Conservation (phyloP, 2,797 vertebrate species). For the Chaenodraco wilsoni region DNA sequence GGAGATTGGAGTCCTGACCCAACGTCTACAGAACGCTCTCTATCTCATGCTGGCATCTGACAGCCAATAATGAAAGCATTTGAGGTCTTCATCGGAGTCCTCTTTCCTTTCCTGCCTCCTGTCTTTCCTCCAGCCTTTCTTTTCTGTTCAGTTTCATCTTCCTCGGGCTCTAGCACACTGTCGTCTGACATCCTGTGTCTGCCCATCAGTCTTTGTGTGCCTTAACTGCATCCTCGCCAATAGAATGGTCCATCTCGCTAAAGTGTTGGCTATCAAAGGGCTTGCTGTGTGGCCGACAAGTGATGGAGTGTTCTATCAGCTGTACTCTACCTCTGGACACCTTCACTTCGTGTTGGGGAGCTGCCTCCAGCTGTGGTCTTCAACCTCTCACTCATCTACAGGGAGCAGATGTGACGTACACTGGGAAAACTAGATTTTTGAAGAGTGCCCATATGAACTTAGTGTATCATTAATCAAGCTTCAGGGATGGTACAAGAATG, state of each 20-base stretch:
- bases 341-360: constrained; percentile 13
- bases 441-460: not conserved
- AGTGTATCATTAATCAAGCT: constrained; percentile 33
- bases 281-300: constrained; percentile 29
- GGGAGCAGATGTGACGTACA: constrained; percentile 12
- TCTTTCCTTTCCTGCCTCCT: constrained; percentile 24
- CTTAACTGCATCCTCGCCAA: constrained; percentile 29
- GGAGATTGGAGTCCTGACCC: constrained; percentile 83
- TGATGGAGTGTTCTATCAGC: constrained; percentile 49
- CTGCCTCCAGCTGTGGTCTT: constrained; percentile 21
- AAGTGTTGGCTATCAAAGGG: constrained; percentile 54
- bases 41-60: constrained; percentile 75
- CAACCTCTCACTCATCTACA: constrained; percentile 22
- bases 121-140: not conserved
- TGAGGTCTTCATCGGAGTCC: constrained; percentile 66
- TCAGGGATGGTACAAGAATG: constrained; percentile 1
- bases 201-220: constrained; percentile 46
- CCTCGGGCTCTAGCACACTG: constrained; percentile 10
- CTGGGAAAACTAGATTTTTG: constrained; percentile 8
- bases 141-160: constrained; percentile 22
- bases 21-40: constrained; percentile 54
- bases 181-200: constrained; percentile 29
- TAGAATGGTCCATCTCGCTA: constrained; percentile 46
- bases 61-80: constrained; percentile 78
- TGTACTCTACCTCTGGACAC: constrained; percentile 27